A percentile compares a stretch with the other conserved stretches of the same genome.
Conservation (phyloP, 2,797 vertebrate species). For the Acropternis orthonyx region DNA sequence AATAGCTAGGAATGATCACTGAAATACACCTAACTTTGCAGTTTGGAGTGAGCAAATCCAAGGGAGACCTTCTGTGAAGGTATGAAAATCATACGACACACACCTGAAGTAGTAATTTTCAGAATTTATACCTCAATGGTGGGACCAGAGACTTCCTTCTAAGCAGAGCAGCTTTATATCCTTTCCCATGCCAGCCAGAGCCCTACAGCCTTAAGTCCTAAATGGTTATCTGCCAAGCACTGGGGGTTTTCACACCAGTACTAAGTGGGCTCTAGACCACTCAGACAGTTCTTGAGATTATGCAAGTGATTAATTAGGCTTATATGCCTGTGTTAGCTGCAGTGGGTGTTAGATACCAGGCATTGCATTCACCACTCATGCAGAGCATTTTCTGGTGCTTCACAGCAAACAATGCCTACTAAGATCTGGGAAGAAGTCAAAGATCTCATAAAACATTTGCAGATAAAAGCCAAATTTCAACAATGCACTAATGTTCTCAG, state of each 20-base stretch:
- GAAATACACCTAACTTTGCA: neutral
- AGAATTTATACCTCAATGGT: neutral
- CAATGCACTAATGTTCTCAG: neutral
- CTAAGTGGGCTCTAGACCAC: neutral
- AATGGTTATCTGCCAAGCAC: neutral
- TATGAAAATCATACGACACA: neutral
- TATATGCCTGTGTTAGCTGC: neutral
- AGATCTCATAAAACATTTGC: neutral
- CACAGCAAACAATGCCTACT: neutral
- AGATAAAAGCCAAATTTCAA: slow-evolving; percentile 22
- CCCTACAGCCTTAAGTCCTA: neutral
- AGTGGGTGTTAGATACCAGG: fast-evolving
- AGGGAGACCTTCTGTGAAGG: neutral
- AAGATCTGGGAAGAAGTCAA: slow-evolving; percentile 8
- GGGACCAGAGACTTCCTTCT: neutral
- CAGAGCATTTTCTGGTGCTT: neutral
- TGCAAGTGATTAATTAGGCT: neutral
- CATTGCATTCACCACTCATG: neutral
- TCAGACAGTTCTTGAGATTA: neutral
- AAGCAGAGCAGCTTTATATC: neutral
- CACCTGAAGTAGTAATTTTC: neutral
- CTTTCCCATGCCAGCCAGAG: neutral
- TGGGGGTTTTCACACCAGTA: neutral
- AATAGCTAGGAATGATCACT: neutral
- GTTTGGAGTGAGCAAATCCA: neutral